These are phyloP conservation scores for Pristionchus pacificus DNA, from an alignment of 1,140 invertebrate species.

Conservation along the genomic window DNA sequence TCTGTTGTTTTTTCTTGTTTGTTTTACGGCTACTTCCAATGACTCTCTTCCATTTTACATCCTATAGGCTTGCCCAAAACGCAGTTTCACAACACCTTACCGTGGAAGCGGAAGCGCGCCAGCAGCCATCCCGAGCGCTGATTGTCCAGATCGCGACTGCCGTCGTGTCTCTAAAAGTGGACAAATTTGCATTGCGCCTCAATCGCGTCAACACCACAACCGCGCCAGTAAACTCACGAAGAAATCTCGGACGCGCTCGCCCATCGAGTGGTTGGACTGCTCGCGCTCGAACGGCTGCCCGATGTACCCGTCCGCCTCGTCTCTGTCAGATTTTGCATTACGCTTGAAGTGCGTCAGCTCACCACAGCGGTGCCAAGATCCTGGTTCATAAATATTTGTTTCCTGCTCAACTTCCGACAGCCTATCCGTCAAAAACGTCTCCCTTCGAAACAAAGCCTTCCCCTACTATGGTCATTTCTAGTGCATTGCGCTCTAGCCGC, in stretches of 20 bases:
- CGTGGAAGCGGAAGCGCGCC: constrained; percentile 25
- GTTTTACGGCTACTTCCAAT: too few relatives aligned
- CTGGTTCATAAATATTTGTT: too few relatives aligned
- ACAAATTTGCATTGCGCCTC: neutral
- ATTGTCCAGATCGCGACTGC: constrained; percentile 23
- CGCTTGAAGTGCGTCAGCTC: too few relatives aligned
- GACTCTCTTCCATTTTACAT: too few relatives aligned
- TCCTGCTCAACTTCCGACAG: too few relatives aligned
- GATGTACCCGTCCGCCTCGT: neutral
- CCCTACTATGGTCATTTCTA: constrained; percentile 28
- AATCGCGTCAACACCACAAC: neutral
- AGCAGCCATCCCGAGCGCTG: constrained; percentile 27
- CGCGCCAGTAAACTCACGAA: neutral
- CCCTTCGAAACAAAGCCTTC: too few relatives aligned
- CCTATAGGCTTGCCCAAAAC: too few relatives aligned
- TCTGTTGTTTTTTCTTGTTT: too few relatives aligned
- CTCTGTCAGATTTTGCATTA: too few relatives aligned
- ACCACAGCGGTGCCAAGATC: too few relatives aligned
- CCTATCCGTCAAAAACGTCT: too few relatives aligned
- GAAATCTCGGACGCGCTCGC: neutral
- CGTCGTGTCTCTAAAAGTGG: constrained; percentile 30
- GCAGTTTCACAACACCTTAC: too few relatives aligned
- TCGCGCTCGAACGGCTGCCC: neutral
- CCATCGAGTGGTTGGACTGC: neutral
- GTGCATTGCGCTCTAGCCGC: constrained; percentile 17